phyloP scores from a whole-genome alignment of 1,140 invertebrate species.

The Hormaphis cornu region DNA sequence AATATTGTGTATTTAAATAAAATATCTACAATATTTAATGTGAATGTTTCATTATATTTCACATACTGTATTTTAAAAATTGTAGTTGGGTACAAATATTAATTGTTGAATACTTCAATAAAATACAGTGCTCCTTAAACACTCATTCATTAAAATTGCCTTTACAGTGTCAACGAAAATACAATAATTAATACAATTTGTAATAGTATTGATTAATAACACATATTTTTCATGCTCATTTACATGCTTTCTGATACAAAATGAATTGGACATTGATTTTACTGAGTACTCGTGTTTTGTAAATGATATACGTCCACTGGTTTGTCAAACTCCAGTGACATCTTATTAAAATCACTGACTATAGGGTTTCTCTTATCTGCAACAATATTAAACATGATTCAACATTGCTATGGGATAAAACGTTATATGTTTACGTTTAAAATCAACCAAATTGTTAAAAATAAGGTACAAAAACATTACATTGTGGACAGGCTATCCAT shows the following conservation, averaged over 20 bases:
- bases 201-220: neutral
- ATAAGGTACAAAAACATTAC: too few species aligned
- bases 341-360: neutral
- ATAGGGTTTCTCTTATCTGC: neutral
- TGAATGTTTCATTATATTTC: too few species aligned
- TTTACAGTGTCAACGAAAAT: neutral
- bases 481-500: too few species aligned
- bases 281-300: neutral
- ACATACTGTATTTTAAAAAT: too few species aligned
- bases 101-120: neutral
- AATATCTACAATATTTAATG: neutral
- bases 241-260: neutral
- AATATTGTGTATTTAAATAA: conserved; percentile 4
- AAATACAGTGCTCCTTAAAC: neutral
- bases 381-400: too few species aligned
- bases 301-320: neutral
- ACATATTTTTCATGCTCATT: neutral
- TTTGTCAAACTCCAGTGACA: neutral
- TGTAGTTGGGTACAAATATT: too few species aligned
- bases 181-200: neutral
- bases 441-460: too few species aligned
- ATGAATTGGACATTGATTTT: neutral
- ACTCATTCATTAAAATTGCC: neutral
- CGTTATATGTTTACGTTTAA: too few species aligned
- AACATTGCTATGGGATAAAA: too few species aligned